Conservation (phyloP, 2,888 invertebrate genomes). For the Scaptomyza polygonia region DNA sequence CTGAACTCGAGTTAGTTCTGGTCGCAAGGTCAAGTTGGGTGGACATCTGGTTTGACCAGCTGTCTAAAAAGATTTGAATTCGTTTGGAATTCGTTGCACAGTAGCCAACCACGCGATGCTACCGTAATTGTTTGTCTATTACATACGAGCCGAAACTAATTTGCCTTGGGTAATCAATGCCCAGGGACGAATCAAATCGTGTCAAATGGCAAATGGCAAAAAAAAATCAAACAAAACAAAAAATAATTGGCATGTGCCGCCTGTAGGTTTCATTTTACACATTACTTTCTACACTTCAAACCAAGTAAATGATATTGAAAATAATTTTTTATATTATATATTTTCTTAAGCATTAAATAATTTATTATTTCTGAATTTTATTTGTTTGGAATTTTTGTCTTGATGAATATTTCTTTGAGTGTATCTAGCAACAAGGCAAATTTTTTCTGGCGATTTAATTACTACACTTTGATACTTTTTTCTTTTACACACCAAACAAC, state of each 20-base stretch:
- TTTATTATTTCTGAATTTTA: no score
- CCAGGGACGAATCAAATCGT: conserved; percentile 17
- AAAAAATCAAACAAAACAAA: not conserved
- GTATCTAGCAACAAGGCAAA: no score
- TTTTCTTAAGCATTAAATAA: no score
- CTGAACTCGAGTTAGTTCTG: conserved; percentile 66
- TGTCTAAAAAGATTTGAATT: conserved; percentile 43
- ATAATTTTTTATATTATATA: no score
- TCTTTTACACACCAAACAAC: no score
- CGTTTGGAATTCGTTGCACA: conserved; percentile 59
- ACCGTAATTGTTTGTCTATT: conserved; percentile 14
- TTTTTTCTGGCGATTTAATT: conserved; percentile 27
- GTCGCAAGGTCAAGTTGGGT: conserved; percentile 71
- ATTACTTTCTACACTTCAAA: not conserved
- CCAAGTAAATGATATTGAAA: not conserved
- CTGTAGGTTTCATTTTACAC: conserved; percentile 33
- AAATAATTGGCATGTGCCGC: conserved; percentile 62
- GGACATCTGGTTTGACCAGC: conserved; percentile 64
- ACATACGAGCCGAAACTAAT: conserved; percentile 47
- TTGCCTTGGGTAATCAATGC: conserved; percentile 4
- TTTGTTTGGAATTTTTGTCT: no score
- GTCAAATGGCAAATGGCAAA: not conserved
- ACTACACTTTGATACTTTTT: conserved; percentile 7
- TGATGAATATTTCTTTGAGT: no score
- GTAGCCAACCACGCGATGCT: conserved; percentile 52